phyloP scores from a whole-genome alignment of 2,888 invertebrate genomes.

The Agonopterix subpropinquella region DNA sequence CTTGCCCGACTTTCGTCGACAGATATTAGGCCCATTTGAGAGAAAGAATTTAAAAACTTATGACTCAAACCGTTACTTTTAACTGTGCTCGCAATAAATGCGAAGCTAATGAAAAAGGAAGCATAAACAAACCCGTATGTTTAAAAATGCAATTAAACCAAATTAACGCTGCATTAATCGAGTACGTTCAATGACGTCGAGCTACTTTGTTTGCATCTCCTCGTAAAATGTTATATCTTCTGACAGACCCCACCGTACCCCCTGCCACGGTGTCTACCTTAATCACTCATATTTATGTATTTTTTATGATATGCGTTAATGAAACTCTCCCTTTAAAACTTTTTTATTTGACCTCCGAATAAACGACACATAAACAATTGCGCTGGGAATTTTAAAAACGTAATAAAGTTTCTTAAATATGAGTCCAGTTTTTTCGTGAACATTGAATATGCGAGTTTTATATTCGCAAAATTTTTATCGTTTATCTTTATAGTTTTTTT shows the following conservation, averaged over 20 bases:
- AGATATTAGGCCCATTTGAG: background rate
- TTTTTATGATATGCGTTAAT: conserved; percentile 57
- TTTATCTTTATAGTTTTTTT: background rate
- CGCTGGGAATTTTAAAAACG: conserved; percentile 24
- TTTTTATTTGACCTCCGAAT: conserved; percentile 34
- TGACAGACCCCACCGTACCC: conserved; percentile 38
- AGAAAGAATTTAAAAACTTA: background rate
- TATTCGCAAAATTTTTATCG: background rate
- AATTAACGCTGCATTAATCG: conserved; percentile 42
- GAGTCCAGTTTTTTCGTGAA: conserved; percentile 16
- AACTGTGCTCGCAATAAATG: conserved; percentile 25
- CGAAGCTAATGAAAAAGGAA: conserved; percentile 9
- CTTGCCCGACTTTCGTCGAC: background rate
- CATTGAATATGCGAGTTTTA: conserved; percentile 12
- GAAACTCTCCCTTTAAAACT: conserved; percentile 41
- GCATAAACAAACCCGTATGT: conserved; percentile 44
- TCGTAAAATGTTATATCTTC: conserved; percentile 50
- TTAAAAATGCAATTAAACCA: conserved; percentile 50
- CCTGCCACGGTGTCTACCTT: conserved; percentile 55
- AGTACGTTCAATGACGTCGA: conserved; percentile 18
- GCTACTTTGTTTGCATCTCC: conserved; percentile 54
- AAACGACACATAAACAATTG: conserved; percentile 30
- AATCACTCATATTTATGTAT: conserved; percentile 65
- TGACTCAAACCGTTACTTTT: conserved; percentile 20
- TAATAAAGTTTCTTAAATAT: conserved; percentile 23